Base-by-base conservation (phyloP, 2,113 vertebrate species). In the Myodes glareolus region DNA sequence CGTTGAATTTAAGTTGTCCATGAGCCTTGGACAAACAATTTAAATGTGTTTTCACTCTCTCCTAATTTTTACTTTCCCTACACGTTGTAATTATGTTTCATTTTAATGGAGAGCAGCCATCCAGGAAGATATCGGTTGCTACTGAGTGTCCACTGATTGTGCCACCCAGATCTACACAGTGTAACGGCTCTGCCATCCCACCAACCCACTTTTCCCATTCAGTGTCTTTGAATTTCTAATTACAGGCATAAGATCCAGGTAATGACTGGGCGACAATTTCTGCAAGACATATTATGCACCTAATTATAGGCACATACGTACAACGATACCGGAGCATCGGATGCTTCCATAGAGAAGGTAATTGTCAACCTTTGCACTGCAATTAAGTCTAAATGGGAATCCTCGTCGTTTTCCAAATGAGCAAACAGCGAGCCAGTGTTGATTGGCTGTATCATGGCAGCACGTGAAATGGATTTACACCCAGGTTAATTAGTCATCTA, bases 381-480 rank as follows among this genome's bases (percentile, higher is more conserved):
- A 98, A 99, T 99, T 99, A 99, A 98, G 96, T 97, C 96, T 98
- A 98, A 99, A 98, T 98, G 96, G 98, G 97, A 98, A 98, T 96
- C 97, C 97, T 98, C 98, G 98, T 98, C 92, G 52, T 98, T 98
- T 98, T 98, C 98, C 97, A 98, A 98, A 98, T 98, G 98, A 98
- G 97, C 97, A 98, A 98, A 98, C 96, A 98, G 94, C 95, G 92
- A 98, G 97, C 90, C 96, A 88, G 95, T 77, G 95, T 96, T 97
- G 98, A 98, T 98, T 98, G 98, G 97, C 96, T 98, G 82, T 68
- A 92, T 96, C 97, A 82, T 97, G 97, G 88, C 94, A 97, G 97
- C 97, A 98, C 98, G 97, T 95, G 96, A 98, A 98, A 97, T 95
- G 97, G 96, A 98, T 98, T 98, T 98, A 95, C 50, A 88, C 94